Conservation (phyloP, 1,140 invertebrate species). For the Pachypsylla venusta region DNA sequence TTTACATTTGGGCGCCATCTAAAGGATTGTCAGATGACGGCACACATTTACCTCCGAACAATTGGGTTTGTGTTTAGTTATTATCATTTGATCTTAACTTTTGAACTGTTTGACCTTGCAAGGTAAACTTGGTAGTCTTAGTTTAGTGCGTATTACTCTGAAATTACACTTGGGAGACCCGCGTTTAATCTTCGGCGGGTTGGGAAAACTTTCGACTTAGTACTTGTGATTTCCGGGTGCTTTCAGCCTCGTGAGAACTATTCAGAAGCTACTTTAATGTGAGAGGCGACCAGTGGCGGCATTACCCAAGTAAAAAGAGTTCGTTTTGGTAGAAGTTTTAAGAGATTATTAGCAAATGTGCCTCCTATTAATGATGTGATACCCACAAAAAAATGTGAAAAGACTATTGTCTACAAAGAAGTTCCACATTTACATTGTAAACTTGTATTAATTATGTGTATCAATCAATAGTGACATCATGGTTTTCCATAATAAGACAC, state of each 20-base stretch:
- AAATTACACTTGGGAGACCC: too few species aligned
- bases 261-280: too few species aligned
- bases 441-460: too few species aligned
- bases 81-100: neutral
- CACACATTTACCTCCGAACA: slow-evolving; percentile 12
- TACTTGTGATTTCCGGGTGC: too few species aligned
- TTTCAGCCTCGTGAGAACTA: too few species aligned
- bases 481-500: too few species aligned
- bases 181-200: neutral
- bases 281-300: too few species aligned
- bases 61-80: slow-evolving; percentile 18
- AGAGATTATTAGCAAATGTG: neutral
- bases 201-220: too few species aligned
- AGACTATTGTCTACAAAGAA: neutral
- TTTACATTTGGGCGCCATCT: slow-evolving; percentile 53
- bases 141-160: neutral
- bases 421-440: too few species aligned
- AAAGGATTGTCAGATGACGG: slow-evolving; percentile 27
- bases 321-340: too few species aligned
- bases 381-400: neutral
- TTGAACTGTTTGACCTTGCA: neutral
- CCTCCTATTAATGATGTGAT: neutral
- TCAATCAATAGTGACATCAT: too few species aligned
- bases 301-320: too few species aligned
- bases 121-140: neutral